Evolutionary conservation across 2,797 vertebrate species (phyloP).

Genomic region (Scolopax rusticola): DNA sequence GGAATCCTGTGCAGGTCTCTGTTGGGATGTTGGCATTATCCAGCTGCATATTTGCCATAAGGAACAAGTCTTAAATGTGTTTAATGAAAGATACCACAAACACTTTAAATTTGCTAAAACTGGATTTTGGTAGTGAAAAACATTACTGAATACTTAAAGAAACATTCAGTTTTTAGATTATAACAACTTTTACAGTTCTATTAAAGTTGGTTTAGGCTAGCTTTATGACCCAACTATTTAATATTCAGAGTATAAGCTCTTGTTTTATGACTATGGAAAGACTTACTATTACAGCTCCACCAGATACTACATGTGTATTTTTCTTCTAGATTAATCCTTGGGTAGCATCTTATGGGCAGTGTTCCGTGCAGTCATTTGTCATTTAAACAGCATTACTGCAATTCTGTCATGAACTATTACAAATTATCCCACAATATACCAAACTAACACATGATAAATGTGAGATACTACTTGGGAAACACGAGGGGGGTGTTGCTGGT

Average conservation of each 20-base stretch:
- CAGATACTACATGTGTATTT: background rate
- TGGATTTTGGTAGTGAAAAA: background rate
- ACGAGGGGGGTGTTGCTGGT: background rate
- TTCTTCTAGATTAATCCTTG: background rate
- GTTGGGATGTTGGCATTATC: background rate
- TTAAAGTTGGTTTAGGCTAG: background rate
- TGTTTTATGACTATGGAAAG: background rate
- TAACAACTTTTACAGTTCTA: background rate
- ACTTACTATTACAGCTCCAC: background rate
- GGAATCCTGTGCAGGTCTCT: background rate
- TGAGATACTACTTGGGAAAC: background rate
- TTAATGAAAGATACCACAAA: background rate
- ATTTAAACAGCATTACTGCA: background rate
- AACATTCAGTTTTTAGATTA: background rate
- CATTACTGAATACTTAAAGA: background rate
- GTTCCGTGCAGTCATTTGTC: background rate
- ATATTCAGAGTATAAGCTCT: background rate
- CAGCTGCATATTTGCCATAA: background rate
- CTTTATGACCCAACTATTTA: background rate
- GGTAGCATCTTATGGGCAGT: background rate
- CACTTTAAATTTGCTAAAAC: background rate
- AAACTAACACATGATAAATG: background rate
- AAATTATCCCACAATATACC: background rate
- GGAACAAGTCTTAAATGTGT: background rate
- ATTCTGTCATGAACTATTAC: background rate